Conservation (phyloP, 2,113 vertebrate species). For the Mus spicilegus region DNA sequence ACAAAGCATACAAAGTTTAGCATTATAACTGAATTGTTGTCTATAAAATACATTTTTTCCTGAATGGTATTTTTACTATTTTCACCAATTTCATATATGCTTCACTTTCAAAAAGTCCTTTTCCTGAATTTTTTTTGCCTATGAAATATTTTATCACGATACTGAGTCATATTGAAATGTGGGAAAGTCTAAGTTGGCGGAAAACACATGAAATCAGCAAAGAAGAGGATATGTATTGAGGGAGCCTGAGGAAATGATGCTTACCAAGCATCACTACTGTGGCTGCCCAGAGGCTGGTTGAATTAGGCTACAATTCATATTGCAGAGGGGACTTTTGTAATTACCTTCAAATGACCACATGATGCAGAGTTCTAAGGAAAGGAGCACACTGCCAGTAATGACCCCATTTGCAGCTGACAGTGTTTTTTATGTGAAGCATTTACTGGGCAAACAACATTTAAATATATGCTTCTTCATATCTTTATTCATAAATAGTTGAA, state of each 20-base stretch:
- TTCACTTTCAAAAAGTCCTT: not conserved
- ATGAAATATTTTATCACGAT: constrained; percentile 61
- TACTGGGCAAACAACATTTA: constrained; percentile 70
- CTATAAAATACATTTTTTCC: not conserved
- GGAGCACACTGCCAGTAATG: constrained; percentile 71
- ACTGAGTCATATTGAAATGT: constrained; percentile 67
- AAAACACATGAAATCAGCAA: constrained; percentile 85
- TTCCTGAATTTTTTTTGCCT: constrained; percentile 59
- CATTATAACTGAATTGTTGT: not conserved
- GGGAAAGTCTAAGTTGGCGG: constrained; percentile 77
- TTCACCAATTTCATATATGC: constrained; percentile 57
- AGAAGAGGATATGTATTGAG: constrained; percentile 75
- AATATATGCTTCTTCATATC: constrained; percentile 68
- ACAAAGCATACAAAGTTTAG: not conserved
- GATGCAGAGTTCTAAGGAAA: constrained; percentile 74
- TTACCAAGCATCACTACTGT: constrained; percentile 80
- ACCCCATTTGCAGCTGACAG: constrained; percentile 65
- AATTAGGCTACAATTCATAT: constrained; percentile 87
- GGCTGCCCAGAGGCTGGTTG: constrained; percentile 82
- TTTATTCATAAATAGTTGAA: not conserved
- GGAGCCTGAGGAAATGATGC: constrained; percentile 83
- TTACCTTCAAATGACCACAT: constrained; percentile 85
- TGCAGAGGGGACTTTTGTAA: constrained; percentile 82
- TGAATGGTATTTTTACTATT: not conserved
- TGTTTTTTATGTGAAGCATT: constrained; percentile 70